Evolutionary conservation across 2,888 invertebrate genomes (phyloP), one percentile per base, ranked within the genome.

Genomic region (Peribatodes rhomboidaria): DNA sequence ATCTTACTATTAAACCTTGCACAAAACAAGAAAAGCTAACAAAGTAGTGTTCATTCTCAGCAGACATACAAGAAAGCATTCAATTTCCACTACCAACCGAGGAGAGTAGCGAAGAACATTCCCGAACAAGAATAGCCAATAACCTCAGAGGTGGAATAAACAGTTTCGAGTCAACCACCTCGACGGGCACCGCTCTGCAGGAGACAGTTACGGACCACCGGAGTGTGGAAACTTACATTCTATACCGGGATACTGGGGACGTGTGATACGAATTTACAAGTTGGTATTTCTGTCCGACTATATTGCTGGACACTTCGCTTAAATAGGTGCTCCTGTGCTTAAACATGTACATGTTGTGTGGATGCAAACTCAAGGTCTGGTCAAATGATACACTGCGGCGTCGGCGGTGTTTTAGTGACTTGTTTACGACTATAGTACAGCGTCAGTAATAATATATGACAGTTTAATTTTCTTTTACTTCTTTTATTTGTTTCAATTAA

Each of bases 151-250:
- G 22, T 52, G 52, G 11, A 37, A 33, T 46, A 50, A 59, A 42
- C 20, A 46, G 31, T 47, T 46, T 33, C 9, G 14, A 52, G 62
- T 56, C 56, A 56, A 57, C 50, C 44, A 62, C 56, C 52, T 50
- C 42, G 37, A 42, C 35, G 22, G 31, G 11, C n/a, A 3, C 4
- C n/a, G 31, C n/a, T 9, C 50, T 35, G 35, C 4, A 6, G 18
- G 35, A 50, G 39, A 54, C 54, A 33, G 47, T 20, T 44, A 47
- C 22, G 35, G 33, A 27, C 53, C 39, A 10, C 39, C 46, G 18
- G 13, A 20, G 41, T 14, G 59, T 53, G 47, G 18, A 44, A 41
- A 61, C 31, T 55, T 55, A 10, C 33, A 42, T 61, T 61, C 55
- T 53, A 53, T 16, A 53, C n/a, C 18, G 33, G 44, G 27, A 31